These are phyloP conservation scores for Cremastinae sp. DNA, from an alignment of 2,888 invertebrate genomes.

Conservation along the genomic window DNA sequence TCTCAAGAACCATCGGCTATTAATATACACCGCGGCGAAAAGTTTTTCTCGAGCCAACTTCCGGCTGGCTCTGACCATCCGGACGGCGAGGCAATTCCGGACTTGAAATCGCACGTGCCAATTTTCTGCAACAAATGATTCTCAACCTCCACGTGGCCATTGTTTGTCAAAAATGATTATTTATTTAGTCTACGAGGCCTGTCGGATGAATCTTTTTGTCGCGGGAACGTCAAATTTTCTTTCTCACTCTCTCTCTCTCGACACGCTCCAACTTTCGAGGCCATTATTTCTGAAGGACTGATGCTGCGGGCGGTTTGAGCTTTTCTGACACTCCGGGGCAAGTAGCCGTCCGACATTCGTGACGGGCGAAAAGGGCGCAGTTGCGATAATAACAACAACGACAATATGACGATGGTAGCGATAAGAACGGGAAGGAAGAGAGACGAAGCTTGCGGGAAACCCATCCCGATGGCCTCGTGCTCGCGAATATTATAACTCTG, in stretches of 20 bases:
- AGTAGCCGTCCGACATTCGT: background rate
- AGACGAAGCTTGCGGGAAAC: constrained; percentile 34
- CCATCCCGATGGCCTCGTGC: constrained; percentile 29
- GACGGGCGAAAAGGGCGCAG: background rate
- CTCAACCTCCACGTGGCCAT: too few species aligned
- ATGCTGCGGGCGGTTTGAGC: constrained; percentile 14
- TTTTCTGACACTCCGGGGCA: background rate
- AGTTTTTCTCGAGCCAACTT: background rate
- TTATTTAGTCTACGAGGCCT: too few species aligned
- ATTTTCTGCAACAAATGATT: too few species aligned
- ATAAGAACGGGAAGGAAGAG: constrained; percentile 39
- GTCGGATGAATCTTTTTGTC: background rate
- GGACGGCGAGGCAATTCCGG: background rate
- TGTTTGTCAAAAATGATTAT: too few species aligned
- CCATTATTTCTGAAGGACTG: constrained; percentile 21
- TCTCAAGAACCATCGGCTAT: constrained; percentile 33
- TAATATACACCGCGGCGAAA: constrained; percentile 19
- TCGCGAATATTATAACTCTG: constrained; percentile 41
- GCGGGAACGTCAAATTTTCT: constrained; percentile 43
- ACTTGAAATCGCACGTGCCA: too few species aligned
- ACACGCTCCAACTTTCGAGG: constrained; percentile 3
- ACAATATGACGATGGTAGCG: constrained; percentile 35
- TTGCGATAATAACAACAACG: constrained; percentile 4
- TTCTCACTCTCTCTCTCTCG: constrained; percentile 6
- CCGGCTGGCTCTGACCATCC: too few species aligned